Evolutionary conservation across 2,888 invertebrate genomes (phyloP).

Genomic region (Buathra laborator): DNA sequence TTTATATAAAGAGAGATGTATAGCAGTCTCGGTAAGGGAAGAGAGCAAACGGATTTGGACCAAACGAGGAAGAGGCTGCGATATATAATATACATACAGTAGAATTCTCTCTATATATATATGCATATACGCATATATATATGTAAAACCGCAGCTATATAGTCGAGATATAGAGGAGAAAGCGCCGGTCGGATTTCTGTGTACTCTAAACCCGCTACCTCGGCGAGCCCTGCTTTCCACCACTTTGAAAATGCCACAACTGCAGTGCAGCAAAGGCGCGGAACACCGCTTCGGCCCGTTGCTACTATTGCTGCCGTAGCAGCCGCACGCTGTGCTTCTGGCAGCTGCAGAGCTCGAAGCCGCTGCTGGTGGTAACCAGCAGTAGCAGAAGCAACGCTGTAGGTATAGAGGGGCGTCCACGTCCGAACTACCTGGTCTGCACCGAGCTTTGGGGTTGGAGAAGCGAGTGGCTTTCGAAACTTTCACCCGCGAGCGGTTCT

Average conservation of each 20-base stretch:
- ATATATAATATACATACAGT: slow-evolving; percentile 10
- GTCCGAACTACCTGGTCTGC: slow-evolving; percentile 53
- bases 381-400: slow-evolving; percentile 49
- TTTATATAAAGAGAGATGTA: neutral
- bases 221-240: slow-evolving; percentile 62
- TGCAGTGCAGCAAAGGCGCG: slow-evolving; percentile 72
- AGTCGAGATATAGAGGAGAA: slow-evolving; percentile 36
- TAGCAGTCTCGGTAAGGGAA: slow-evolving; percentile 10
- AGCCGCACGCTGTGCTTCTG: slow-evolving; percentile 58
- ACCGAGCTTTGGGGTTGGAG: slow-evolving; percentile 42
- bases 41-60: slow-evolving; percentile 49
- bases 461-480: slow-evolving; percentile 58
- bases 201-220: slow-evolving; percentile 59
- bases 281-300: slow-evolving; percentile 46
- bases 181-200: slow-evolving; percentile 60
- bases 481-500: slow-evolving; percentile 43
- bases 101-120: neutral
- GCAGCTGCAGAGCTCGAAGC: slow-evolving; percentile 61
- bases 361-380: slow-evolving; percentile 54
- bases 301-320: slow-evolving; percentile 49
- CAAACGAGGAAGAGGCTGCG: slow-evolving; percentile 9
- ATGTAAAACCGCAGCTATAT: neutral
- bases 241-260: slow-evolving; percentile 71
- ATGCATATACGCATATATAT: slow-evolving; percentile 8
- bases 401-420: slow-evolving; percentile 25